Base-by-base conservation (phyloP, 23 tunicate species). In the Aplidium turbinatum region DNA sequence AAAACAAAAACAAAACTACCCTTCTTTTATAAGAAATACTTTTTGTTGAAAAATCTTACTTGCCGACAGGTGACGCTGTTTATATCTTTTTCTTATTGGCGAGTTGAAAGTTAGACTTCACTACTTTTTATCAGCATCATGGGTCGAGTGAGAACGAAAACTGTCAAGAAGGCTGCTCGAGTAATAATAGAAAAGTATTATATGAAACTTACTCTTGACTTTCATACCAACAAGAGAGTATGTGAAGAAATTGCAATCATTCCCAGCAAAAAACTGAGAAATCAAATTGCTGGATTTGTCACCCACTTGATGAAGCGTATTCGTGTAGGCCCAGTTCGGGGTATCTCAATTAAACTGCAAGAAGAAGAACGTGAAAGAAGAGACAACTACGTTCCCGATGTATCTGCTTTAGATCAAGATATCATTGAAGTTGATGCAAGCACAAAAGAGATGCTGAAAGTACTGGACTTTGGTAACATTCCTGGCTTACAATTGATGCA, bases 61-160 rank as follows among this genome's bases (percentile, higher is more conserved):
- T n/a, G n/a, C n/a, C n/a, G n/a, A n/a, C n/a, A n/a, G n/a, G n/a
- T n/a, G n/a, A n/a, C n/a, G n/a, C n/a, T n/a, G n/a, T n/a, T n/a
- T n/a, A n/a, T n/a, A n/a, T n/a, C n/a, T n/a, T n/a, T n/a, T n/a
- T n/a, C n/a, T n/a, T n/a, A n/a, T n/a, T n/a, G n/a, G n/a, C n/a
- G n/a, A n/a, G n/a, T n/a, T n/a, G n/a, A n/a, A n/a, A n/a, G n/a
- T n/a, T n/a, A n/a, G n/a, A n/a, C n/a, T n/a, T n/a, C n/a, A n/a
- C n/a, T n/a, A n/a, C n/a, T n/a, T n/a, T n/a, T n/a, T n/a, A n/a
- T n/a, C n/a, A n/a, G n/a, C n/a, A n/a, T n/a, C n/a, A 90, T 86
- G 99, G 99, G 99, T 39, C 99, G 96, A 55, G 99, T 95, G 0
- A 81, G 99, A 20, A 95, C 99, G 2, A 95, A 95, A 69, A 95